A percentile compares a stretch with the other conserved stretches of the same genome.
phyloP scores from a whole-genome alignment of 1,140 invertebrate species.

The Drosophila bifasciata region DNA sequence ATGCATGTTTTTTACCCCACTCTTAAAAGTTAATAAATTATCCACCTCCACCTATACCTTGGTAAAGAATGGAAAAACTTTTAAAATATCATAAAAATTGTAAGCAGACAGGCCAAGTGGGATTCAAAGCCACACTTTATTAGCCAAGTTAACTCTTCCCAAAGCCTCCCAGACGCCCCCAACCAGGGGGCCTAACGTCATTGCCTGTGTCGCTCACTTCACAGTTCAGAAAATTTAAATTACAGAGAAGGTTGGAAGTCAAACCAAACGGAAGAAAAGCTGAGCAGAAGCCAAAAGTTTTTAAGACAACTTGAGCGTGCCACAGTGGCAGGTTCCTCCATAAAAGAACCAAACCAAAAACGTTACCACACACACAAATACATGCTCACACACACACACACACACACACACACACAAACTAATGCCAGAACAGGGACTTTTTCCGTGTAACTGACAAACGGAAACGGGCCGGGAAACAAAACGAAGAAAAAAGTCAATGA shows the following conservation, averaged over 20 bases:
- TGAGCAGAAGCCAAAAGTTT: conserved; percentile 66
- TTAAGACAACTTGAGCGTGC: conserved; percentile 58
- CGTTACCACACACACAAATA: conserved; percentile 47
- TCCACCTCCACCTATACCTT: background rate
- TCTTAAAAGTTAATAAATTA: conserved; percentile 73
- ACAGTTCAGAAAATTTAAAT: conserved; percentile 80
- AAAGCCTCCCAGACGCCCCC: background rate
- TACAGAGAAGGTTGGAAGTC: conserved; percentile 68
- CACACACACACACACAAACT: conserved; percentile 14
- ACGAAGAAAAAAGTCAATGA: conserved; percentile 36
- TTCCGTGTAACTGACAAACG: conserved; percentile 37
- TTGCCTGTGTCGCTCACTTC: conserved; percentile 48
- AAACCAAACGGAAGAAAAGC: conserved; percentile 41
- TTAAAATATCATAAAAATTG: conserved; percentile 42
- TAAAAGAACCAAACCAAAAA: conserved; percentile 50
- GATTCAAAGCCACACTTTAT: conserved; percentile 53
- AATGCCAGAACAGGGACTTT: too few species aligned
- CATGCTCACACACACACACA: conserved; percentile 25
- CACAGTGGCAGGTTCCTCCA: conserved; percentile 17
- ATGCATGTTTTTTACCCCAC: conserved; percentile 30
- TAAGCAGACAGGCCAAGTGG: conserved; percentile 2
- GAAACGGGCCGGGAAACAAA: conserved; percentile 35
- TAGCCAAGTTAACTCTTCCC: conserved; percentile 72
- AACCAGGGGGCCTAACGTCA: conserved; percentile 13
- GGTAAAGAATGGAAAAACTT: conserved; percentile 46